phyloP scores from a whole-genome alignment of 2,888 invertebrate genomes.

The Pseudolycoriella hygida region DNA sequence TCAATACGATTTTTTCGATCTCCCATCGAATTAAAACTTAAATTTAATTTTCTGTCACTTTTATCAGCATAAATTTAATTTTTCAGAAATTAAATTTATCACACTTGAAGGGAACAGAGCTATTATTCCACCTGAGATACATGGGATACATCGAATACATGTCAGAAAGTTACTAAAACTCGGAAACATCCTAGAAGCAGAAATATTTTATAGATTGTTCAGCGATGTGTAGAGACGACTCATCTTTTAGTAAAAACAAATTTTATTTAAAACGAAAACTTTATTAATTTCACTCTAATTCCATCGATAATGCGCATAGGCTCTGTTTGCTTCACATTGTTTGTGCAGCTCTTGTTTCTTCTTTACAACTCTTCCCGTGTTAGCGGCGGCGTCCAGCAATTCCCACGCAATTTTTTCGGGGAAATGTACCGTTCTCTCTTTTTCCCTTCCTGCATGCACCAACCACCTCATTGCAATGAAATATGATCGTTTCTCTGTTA shows the following conservation, averaged over 20 bases:
- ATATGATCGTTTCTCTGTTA: constrained; percentile 51
- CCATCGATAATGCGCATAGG: constrained; percentile 95
- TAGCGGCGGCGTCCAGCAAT: constrained; percentile 66
- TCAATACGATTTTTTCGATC: too few species aligned
- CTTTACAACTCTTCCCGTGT: constrained; percentile 72
- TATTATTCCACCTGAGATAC: too few species aligned
- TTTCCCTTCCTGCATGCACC: constrained; percentile 61
- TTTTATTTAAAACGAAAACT: neutral
- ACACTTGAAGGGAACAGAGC: too few species aligned
- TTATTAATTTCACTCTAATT: constrained; percentile 26
- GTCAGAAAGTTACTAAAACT: neutral
- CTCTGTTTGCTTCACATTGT: constrained; percentile 87
- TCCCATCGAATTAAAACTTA: too few species aligned
- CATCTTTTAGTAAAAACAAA: neutral
- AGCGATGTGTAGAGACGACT: neutral
- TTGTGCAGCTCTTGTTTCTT: constrained; percentile 84
- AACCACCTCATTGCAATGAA: constrained; percentile 87
- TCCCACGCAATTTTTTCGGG: constrained; percentile 69
- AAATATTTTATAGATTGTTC: neutral
- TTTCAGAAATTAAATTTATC: too few species aligned
- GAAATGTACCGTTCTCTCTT: constrained; percentile 50
- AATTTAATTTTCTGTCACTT: too few species aligned
- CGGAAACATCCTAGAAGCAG: neutral
- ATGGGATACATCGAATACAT: too few species aligned
- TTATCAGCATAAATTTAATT: too few species aligned